Conservation (phyloP, 2,888 invertebrate genomes). For the Capitulum mitella region DNA sequence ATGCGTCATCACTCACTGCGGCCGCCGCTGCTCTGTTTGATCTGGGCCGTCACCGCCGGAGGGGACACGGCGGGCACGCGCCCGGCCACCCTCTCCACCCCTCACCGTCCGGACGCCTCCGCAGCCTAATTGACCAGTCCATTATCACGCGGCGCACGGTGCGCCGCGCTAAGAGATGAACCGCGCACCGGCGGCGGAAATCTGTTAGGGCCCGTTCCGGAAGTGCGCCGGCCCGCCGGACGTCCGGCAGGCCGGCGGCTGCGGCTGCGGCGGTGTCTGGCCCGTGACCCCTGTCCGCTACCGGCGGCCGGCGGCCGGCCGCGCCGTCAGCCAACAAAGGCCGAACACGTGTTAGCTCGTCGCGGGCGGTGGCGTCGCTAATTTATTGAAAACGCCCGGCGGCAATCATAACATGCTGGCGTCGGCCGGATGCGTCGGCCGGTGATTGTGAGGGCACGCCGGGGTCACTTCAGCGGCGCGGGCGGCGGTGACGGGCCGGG, state of each 20-base stretch:
- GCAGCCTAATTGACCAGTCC: neutral
- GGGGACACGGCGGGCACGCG: neutral
- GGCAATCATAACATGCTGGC: neutral
- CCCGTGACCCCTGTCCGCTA: neutral
- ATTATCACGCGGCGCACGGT: neutral
- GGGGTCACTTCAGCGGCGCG: neutral
- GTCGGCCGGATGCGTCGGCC: neutral
- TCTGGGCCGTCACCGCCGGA: neutral
- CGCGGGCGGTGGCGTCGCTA: neutral
- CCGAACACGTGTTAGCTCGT: neutral
- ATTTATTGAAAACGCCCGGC: conserved; percentile 6
- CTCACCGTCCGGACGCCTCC: neutral
- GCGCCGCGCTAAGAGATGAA: neutral
- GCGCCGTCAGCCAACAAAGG: no score
- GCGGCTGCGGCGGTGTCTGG: no score
- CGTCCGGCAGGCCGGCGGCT: no score
- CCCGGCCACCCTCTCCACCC: neutral
- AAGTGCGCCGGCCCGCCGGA: no score
- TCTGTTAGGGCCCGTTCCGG: no score
- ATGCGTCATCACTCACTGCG: neutral
- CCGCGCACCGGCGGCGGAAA: neutral
- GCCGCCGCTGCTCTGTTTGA: neutral
- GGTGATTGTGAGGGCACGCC: neutral
- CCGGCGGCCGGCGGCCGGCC: neutral
- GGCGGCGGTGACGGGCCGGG: neutral